These are phyloP conservation scores for Penelope pileata DNA, from an alignment of 2,113 vertebrate species.

Conservation along the genomic window DNA sequence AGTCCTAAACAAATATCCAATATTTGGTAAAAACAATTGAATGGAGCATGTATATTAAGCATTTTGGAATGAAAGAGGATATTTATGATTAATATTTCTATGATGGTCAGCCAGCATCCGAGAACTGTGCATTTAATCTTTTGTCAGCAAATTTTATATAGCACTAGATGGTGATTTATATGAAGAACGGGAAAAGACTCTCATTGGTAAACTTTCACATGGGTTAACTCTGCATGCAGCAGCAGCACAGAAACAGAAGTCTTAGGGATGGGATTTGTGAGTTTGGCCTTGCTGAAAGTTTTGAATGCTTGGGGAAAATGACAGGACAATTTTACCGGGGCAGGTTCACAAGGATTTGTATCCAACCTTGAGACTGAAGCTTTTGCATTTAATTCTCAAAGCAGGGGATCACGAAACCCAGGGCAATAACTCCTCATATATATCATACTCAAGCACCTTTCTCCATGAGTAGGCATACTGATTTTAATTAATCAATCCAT, in stretches of 20 bases:
- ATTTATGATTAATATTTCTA: not conserved
- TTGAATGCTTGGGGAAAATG: not conserved
- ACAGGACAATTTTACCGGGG: not conserved
- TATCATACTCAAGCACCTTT: not conserved
- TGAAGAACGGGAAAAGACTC: not conserved
- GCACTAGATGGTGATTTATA: not conserved
- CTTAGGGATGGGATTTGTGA: not conserved
- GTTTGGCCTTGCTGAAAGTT: not conserved
- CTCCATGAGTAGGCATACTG: not conserved
- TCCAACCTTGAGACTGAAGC: constrained; percentile 12
- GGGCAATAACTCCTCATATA: not conserved
- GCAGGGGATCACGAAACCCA: not conserved
- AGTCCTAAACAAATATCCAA: not conserved
- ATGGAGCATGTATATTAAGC: not conserved
- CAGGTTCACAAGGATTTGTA: not conserved
- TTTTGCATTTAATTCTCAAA: constrained; percentile 16
- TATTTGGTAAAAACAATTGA: not conserved
- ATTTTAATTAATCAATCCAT: constrained; percentile 16
- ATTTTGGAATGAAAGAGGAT: not conserved
- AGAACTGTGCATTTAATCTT: not conserved
- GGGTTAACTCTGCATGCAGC: not conserved
- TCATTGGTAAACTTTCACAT: not conserved
- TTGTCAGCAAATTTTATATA: not conserved
- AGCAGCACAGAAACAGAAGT: not conserved
- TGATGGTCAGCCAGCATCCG: not conserved